These are phyloP conservation scores for Vidua macroura DNA, from an alignment of 2,113 vertebrate species.

Conservation along the genomic window DNA sequence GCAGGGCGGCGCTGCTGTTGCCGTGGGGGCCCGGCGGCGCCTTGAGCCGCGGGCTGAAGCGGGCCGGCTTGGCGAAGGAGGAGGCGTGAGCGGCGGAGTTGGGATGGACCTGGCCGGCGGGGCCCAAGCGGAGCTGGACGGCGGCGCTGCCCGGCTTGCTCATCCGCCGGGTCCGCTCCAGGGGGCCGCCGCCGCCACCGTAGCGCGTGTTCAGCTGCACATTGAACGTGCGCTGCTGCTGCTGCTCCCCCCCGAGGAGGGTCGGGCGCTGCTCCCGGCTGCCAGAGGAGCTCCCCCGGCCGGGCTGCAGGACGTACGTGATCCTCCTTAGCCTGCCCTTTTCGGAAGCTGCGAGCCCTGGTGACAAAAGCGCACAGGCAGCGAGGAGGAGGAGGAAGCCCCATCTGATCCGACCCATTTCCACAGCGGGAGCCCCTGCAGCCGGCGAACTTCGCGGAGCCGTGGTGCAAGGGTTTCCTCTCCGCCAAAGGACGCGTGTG, in stretches of 20 bases:
- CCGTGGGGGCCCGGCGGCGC: neutral
- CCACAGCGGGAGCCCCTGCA: constrained; percentile 43
- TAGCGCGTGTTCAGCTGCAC: constrained; percentile 78
- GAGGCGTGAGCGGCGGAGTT: constrained; percentile 53
- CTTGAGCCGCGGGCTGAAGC: constrained; percentile 42
- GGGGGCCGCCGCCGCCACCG: constrained; percentile 64
- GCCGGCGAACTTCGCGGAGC: neutral
- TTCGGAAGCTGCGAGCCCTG: constrained; percentile 66
- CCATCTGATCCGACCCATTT: constrained; percentile 81
- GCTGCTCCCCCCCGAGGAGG: constrained; percentile 53
- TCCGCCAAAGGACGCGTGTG: neutral
- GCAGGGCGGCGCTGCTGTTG: constrained; percentile 50
- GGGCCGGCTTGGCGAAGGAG: constrained; percentile 68
- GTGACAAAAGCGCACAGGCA: constrained; percentile 62
- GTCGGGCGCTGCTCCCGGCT: constrained; percentile 43
- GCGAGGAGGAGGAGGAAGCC: constrained; percentile 63
- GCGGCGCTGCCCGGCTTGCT: constrained; percentile 65
- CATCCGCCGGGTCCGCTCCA: constrained; percentile 85
- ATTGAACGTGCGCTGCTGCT: constrained; percentile 75
- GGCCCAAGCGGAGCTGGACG: constrained; percentile 60
- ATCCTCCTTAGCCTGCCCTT: constrained; percentile 79
- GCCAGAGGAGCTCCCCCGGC: constrained; percentile 67
- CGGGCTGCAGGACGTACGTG: constrained; percentile 85
- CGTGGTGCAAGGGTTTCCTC: neutral
- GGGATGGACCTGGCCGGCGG: constrained; percentile 65